phyloP scores from a whole-genome alignment of 2,113 vertebrate species.

The Litocranius walleri region DNA sequence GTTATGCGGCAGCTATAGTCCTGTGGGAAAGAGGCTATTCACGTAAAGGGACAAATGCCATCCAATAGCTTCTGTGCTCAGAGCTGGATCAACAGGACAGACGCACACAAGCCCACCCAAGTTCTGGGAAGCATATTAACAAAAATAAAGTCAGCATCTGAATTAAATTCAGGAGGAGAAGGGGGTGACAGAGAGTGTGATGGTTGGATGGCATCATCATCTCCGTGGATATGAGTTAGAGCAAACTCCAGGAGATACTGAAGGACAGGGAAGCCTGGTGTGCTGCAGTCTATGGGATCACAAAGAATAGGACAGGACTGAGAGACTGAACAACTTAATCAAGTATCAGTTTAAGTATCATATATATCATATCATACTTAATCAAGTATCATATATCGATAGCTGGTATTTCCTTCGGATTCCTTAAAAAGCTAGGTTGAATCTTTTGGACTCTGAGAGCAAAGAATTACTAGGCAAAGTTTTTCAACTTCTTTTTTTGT shows the following conservation, averaged over 20 bases:
- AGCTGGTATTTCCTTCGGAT: neutral
- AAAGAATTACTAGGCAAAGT: neutral
- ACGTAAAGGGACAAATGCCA: neutral
- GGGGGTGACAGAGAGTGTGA: neutral
- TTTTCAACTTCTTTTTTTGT: neutral
- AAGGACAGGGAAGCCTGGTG: neutral
- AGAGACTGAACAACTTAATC: neutral
- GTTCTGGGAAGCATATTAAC: neutral
- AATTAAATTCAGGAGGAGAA: neutral
- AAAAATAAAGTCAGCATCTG: neutral
- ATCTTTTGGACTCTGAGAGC: neutral
- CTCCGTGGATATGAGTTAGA: neutral
- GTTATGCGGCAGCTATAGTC: accelerated
- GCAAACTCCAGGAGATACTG: neutral
- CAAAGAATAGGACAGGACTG: neutral
- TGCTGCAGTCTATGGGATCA: neutral
- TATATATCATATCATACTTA: neutral
- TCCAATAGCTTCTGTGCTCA: too few species aligned
- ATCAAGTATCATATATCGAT: neutral
- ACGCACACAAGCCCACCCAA: neutral
- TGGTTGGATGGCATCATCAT: neutral
- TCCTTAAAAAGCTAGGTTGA: neutral
- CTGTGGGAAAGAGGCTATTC: neutral
- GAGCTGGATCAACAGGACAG: too few species aligned
- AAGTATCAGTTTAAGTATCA: neutral